Evolutionary conservation across 2,797 vertebrate genomes (phyloP).

Genomic region (Clamator glandarius): DNA sequence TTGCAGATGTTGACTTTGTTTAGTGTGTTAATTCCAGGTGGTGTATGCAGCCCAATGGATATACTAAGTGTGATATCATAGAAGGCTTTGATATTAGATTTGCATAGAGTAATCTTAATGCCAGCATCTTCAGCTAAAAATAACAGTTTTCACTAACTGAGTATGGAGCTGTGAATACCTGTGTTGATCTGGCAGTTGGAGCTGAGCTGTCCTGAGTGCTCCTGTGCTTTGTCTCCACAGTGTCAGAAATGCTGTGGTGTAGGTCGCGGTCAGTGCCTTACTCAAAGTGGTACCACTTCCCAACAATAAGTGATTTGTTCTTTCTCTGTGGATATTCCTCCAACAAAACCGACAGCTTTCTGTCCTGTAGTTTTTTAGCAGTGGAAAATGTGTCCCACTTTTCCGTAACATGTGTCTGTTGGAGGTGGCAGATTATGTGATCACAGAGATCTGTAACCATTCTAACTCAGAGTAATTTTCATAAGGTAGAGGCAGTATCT

Average conservation of each 20-base stretch:
- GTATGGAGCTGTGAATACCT: not conserved
- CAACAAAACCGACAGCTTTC: not conserved
- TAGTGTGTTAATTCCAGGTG: not conserved
- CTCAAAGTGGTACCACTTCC: rapidly evolving
- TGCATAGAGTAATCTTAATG: not conserved
- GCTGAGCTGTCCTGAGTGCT: rapidly evolving
- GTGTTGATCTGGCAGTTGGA: not conserved
- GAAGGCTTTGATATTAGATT: not conserved
- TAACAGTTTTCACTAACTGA: not conserved
- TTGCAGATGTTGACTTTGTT: not conserved
- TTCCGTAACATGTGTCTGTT: not conserved
- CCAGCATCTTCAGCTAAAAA: not conserved
- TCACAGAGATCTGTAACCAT: not conserved
- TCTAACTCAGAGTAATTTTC: not conserved
- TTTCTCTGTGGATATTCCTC: not conserved
- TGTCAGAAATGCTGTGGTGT: not conserved
- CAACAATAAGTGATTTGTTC: not conserved
- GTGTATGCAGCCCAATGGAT: not conserved
- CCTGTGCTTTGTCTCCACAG: not conserved
- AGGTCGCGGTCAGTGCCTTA: not conserved
- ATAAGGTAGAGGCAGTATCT: not conserved
- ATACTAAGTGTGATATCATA: not conserved
- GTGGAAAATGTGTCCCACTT: not conserved
- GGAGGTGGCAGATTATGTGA: not conserved
- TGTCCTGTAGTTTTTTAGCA: not conserved